These are phyloP conservation scores for Achatina immaculata DNA, from an alignment of 1,140 invertebrate species.

Conservation along the genomic window DNA sequence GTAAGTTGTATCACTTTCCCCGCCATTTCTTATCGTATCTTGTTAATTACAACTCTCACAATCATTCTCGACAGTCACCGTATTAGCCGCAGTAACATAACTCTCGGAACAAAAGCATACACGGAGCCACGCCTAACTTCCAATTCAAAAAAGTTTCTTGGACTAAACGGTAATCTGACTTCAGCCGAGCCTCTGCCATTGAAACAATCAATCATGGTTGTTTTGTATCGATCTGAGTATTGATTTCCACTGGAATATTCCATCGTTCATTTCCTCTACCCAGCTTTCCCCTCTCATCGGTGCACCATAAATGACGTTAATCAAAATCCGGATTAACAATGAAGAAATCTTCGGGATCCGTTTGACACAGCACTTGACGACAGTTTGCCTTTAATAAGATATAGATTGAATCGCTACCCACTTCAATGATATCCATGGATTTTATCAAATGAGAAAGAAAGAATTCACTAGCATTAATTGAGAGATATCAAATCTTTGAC, in stretches of 20 bases:
- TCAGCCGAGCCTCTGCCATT: neutral
- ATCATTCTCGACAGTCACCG: too few species aligned
- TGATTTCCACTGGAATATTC: neutral
- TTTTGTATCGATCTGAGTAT: neutral
- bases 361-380: neutral
- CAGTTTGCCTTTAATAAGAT: neutral
- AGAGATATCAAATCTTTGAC: neutral
- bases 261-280: neutral
- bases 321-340: neutral
- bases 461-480: neutral
- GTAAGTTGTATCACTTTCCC: too few species aligned
- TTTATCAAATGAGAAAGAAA: neutral
- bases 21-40: too few species aligned
- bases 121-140: neutral
- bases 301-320: neutral
- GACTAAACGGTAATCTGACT: neutral
- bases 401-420: neutral
- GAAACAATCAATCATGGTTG: constrained; percentile 12
- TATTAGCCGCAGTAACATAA: too few species aligned
- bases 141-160: neutral
- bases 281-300: neutral
- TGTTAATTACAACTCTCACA: too few species aligned
- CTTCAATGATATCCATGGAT: neutral
- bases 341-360: neutral
- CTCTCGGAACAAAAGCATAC: neutral